Evolutionary conservation across 2,113 vertebrate species (phyloP).

Genomic region (Illadopsis cleaveri): DNA sequence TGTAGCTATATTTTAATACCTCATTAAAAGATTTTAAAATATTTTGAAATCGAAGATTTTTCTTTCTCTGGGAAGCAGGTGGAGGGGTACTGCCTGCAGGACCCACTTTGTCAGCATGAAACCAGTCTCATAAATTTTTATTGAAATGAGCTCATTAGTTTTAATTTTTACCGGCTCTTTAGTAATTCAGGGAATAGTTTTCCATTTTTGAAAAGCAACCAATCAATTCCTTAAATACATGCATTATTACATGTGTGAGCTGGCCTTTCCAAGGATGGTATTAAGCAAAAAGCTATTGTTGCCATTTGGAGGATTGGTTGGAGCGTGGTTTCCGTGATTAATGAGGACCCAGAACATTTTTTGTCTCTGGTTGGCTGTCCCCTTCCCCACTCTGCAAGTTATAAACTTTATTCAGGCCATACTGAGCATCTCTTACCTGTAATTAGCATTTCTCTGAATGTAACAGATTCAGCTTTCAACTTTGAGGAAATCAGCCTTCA

Average conservation of each 20-base stretch:
- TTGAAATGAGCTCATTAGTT: constrained; percentile 69
- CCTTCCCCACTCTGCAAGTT: not conserved
- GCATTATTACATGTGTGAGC: not conserved
- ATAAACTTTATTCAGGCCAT: not conserved
- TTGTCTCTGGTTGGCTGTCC: not conserved
- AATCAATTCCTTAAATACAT: not conserved
- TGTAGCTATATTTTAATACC: not conserved
- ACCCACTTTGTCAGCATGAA: constrained; percentile 55
- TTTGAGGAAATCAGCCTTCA: constrained; percentile 70
- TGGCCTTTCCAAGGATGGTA: not conserved
- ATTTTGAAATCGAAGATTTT: constrained; percentile 9
- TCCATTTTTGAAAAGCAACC: not conserved
- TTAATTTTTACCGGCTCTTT: constrained; percentile 50
- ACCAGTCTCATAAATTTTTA: constrained; percentile 69
- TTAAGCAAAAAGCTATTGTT: not conserved
- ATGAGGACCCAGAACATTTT: not conserved
- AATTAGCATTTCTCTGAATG: constrained; percentile 32
- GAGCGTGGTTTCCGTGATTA: not conserved
- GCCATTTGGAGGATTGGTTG: not conserved
- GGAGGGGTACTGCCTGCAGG: constrained; percentile 27
- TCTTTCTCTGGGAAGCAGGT: constrained; percentile 13
- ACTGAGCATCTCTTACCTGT: not conserved
- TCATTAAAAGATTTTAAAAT: constrained; percentile 29
- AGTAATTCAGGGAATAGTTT: not conserved
- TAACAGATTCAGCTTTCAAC: constrained; percentile 42